Base-by-base conservation (phyloP, 2,888 invertebrate species). In the Zonitis immaculata region DNA sequence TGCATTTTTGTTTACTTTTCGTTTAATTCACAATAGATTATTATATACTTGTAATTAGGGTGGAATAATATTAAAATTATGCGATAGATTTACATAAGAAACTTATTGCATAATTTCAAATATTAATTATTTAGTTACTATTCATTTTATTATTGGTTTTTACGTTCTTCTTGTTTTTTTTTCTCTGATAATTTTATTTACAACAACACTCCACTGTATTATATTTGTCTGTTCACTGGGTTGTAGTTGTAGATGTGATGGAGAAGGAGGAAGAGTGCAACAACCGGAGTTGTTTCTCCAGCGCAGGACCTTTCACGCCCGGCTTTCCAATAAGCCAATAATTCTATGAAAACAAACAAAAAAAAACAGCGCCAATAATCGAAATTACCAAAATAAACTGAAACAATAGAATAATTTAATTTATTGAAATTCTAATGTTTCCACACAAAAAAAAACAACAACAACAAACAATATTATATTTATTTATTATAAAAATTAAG, bases 211-310 rank as follows among this genome's bases (percentile, higher is more conserved):
- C 20, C 39, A 8, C 20, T 39, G 16, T 35, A 8, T 1, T 20
- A 16, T 39, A 39, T 20, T 39, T 39, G 8, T 20, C 39, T 39
- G 18, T 18, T 39, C 8, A 18, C 39, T 39, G 39, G 39, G n/a
- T n/a, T n/a, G n/a, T n/a, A n/a, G n/a, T n/a, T n/a, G n/a, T n/a
- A n/a, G n/a, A n/a, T n/a, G n/a, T n/a, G n/a, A n/a, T n/a, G n/a
- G n/a, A n/a, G 20, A n/a, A 26, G 7, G 26, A 52, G 58, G 51
- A 56, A 58, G 64, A 67, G 69, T 66, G 68, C 69, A 69, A 68
- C 68, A 69, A 69, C 68, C 69, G 63, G 64, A 67, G 63, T 62
- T 61, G 57, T 52, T n/a, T 51, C 54, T 63, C 46, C 58, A 53
- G 64, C 66, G 67, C 66, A 63, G 60, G 65, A 61, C 58, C 59